Evolutionary conservation across 2,113 vertebrate genomes (phyloP).

Genomic region (Ceyx melanurus): DNA sequence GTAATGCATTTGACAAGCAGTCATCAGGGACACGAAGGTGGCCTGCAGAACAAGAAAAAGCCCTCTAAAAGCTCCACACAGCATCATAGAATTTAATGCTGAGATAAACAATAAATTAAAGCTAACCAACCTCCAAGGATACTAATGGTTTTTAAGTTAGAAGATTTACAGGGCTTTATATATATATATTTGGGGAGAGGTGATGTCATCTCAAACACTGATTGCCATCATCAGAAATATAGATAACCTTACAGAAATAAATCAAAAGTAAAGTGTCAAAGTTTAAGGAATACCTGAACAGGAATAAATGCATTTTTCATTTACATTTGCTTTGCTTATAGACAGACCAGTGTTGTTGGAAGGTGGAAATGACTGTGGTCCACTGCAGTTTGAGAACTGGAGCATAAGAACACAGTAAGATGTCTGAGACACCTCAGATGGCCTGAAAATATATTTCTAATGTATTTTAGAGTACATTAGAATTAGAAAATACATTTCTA

Average conservation of each 20-base stretch:
- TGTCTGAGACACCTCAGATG: background rate
- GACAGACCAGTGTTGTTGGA: background rate
- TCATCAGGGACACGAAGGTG: background rate
- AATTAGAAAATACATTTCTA: background rate
- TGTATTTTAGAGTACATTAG: too few species aligned
- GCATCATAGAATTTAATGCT: background rate
- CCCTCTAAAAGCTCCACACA: background rate
- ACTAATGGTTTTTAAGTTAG: background rate
- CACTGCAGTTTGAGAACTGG: background rate
- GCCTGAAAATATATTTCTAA: background rate
- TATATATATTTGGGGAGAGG: background rate
- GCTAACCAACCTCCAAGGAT: background rate
- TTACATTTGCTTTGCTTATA: background rate
- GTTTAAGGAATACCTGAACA: background rate
- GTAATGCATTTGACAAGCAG: background rate
- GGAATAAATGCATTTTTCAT: background rate
- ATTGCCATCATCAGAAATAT: background rate
- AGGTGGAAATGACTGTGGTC: background rate
- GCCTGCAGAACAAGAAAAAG: conserved; percentile 4
- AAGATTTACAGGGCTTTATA: background rate
- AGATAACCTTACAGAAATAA: background rate
- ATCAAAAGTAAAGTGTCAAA: background rate
- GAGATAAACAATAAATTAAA: conserved; percentile 7
- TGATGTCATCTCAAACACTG: background rate
- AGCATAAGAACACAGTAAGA: background rate